Conservation (phyloP, 2,888 invertebrate genomes). For the Limenitis camilla region DNA sequence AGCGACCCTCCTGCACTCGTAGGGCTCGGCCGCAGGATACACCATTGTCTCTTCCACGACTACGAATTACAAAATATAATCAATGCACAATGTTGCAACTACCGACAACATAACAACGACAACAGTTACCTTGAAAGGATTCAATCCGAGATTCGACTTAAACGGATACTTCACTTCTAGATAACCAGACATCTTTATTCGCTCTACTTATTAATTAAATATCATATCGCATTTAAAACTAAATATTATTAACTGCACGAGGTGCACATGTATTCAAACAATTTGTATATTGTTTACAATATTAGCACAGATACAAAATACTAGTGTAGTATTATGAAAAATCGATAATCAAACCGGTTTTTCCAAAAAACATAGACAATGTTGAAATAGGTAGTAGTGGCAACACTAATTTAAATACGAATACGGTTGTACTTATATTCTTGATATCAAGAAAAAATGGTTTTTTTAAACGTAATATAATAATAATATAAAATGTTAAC, state of each 20-base stretch:
- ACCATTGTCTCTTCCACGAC: conserved; percentile 81
- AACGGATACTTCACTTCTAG: conserved; percentile 78
- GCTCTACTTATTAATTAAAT: conserved; percentile 14
- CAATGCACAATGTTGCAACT: conserved; percentile 27
- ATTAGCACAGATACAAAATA: conserved; percentile 27
- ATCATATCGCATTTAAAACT: conserved; percentile 19
- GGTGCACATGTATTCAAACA: conserved; percentile 32
- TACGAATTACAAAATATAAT: conserved; percentile 44
- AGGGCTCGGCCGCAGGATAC: conserved; percentile 74
- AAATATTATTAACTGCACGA: conserved; percentile 17
- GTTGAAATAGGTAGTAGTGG: too few relatives aligned
- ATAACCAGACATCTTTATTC: conserved; percentile 69
- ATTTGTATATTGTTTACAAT: conserved; percentile 33
- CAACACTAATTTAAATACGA: too few relatives aligned
- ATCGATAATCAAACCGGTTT: conserved; percentile 20
- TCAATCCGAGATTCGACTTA: conserved; percentile 74
- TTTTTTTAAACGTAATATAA: too few relatives aligned
- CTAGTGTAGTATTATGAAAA: conserved; percentile 5
- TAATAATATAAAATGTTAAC: too few relatives aligned
- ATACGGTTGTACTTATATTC: too few relatives aligned
- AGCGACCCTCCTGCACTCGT: conserved; percentile 70
- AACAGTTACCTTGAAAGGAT: conserved; percentile 77
- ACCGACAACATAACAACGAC: conserved; percentile 13
- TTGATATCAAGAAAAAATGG: too few relatives aligned
- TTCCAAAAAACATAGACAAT: conserved; percentile 1